Evolutionary conservation across 2,888 invertebrate species (phyloP).

Genomic region (Drosophila antonietae): DNA sequence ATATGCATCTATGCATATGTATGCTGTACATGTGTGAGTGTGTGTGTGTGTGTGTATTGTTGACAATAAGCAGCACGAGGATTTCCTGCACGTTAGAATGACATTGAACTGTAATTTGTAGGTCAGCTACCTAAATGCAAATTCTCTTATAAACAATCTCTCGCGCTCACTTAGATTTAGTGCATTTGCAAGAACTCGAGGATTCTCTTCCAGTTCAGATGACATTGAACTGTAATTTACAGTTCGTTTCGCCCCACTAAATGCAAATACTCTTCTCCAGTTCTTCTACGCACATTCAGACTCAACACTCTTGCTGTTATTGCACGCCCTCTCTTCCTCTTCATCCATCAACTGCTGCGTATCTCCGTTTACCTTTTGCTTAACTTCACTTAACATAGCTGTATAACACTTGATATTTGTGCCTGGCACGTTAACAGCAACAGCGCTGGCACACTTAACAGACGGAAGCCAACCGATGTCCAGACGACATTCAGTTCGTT

Average conservation of each 20-base stretch:
- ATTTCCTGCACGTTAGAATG: neutral
- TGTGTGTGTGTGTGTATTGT: neutral
- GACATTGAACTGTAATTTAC: neutral
- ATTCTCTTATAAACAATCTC: neutral
- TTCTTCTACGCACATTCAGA: neutral
- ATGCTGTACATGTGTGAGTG: neutral
- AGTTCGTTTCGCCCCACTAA: neutral
- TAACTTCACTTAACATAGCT: constrained; percentile 7
- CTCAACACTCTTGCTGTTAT: neutral
- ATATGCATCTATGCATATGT: neutral
- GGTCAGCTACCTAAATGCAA: neutral
- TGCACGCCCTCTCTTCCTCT: neutral
- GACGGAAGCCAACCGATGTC: constrained; percentile 22
- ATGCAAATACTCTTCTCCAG: neutral
- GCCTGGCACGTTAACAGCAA: constrained; percentile 23
- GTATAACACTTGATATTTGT: constrained; percentile 9
- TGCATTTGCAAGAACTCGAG: neutral
- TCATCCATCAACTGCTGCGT: neutral
- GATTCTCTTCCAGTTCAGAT: neutral
- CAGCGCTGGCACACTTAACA: constrained; percentile 5
- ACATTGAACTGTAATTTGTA: neutral
- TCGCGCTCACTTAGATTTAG: neutral
- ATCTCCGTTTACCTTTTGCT: neutral
- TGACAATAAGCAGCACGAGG: neutral
- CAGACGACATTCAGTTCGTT: constrained; percentile 37